These are phyloP conservation scores for Notiomystis cincta DNA, from an alignment of 2,113 vertebrate species.

Conservation along the genomic window DNA sequence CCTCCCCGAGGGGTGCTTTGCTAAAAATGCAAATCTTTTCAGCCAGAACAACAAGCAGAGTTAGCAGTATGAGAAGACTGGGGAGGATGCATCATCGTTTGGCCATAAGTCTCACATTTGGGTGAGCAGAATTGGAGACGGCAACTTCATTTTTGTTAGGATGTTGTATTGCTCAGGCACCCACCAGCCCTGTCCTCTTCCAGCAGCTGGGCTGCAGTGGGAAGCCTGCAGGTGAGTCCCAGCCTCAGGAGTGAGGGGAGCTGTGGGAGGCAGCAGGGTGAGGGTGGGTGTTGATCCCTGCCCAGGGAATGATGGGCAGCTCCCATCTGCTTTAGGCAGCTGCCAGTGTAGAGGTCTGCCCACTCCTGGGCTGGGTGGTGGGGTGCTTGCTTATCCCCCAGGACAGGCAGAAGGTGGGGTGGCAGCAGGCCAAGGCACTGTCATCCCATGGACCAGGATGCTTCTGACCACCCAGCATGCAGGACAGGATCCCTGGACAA, in stretches of 20 bases:
- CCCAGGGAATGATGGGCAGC: not conserved
- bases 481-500: not conserved
- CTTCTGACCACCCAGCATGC: not conserved
- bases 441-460: accelerated
- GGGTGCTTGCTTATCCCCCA: accelerated
- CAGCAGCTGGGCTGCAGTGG: not conserved
- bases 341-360: not conserved
- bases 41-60: not conserved
- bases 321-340: not conserved
- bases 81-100: not conserved
- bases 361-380: not conserved
- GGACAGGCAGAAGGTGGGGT: not conserved
- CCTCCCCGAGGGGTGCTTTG: accelerated
- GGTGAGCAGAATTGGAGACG: not conserved
- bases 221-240: not conserved
- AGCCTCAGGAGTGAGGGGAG: not conserved
- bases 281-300: not conserved
- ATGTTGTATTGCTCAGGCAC: not conserved
- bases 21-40: not conserved
- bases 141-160: not conserved
- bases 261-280: accelerated
- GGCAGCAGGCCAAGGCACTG: not conserved
- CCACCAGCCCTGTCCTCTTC: not conserved
- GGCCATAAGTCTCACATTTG: not conserved
- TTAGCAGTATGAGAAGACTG: not conserved